phyloP scores from a whole-genome alignment of 2,888 invertebrate species.

The Drosophila recens region DNA sequence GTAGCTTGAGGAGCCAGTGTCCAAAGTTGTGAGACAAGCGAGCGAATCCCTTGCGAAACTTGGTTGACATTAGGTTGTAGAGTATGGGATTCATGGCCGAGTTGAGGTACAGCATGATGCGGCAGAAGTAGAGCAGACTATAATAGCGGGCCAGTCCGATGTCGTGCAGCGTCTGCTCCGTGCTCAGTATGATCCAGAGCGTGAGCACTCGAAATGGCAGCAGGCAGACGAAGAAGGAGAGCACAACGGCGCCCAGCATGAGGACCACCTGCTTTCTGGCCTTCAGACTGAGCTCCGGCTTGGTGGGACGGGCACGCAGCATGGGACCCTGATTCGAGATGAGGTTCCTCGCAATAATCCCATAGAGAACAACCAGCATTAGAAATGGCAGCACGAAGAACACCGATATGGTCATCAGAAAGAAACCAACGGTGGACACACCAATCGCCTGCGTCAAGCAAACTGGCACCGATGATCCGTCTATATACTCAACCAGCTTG shows the following conservation, averaged over 20 bases:
- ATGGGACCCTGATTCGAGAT: constrained; percentile 89
- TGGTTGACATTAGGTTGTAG: constrained; percentile 96
- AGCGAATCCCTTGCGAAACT: constrained; percentile 93
- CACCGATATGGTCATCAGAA: constrained; percentile 91
- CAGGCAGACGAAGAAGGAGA: constrained; percentile 95
- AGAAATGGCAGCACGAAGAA: constrained; percentile 93
- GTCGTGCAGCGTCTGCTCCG: constrained; percentile 89
- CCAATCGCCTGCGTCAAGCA: constrained; percentile 93
- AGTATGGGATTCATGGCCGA: constrained; percentile 96
- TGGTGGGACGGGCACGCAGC: constrained; percentile 89
- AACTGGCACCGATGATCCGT: constrained; percentile 90
- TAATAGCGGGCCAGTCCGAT: constrained; percentile 93
- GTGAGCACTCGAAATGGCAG: constrained; percentile 94
- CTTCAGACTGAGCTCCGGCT: constrained; percentile 90
- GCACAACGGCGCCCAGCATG: constrained; percentile 94
- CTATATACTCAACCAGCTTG: constrained; percentile 88
- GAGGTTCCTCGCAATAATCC: constrained; percentile 93
- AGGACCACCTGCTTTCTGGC: constrained; percentile 93
- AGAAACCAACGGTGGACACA: constrained; percentile 91
- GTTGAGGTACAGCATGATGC: constrained; percentile 95
- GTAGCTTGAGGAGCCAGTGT: constrained; percentile 42
- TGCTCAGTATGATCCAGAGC: constrained; percentile 92
- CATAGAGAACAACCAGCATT: constrained; percentile 92
- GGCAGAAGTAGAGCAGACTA: constrained; percentile 92
- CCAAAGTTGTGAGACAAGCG: constrained; percentile 86